These are phyloP conservation scores for Clarias batrachus DNA, from an alignment of 2,113 vertebrate species.

Conservation along the genomic window DNA sequence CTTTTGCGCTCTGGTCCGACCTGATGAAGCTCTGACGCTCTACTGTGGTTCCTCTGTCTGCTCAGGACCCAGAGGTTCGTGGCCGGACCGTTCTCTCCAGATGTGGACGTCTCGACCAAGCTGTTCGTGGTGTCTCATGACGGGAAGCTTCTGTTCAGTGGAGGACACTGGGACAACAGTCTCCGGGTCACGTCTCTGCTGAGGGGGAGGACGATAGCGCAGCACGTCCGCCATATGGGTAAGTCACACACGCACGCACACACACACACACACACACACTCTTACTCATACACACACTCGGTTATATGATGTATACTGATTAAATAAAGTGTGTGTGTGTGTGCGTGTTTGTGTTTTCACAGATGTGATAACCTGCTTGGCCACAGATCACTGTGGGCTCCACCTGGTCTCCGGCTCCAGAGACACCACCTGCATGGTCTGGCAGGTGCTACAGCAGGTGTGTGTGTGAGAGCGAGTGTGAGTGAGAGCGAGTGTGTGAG, in stretches of 20 bases:
- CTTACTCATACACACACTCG: not conserved
- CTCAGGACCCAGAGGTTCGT: constrained; percentile 85
- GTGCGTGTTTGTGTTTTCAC: constrained; percentile 33
- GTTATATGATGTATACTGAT: not conserved
- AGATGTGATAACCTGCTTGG: constrained; percentile 95
- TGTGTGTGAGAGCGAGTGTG: constrained; percentile 1
- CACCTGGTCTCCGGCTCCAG: constrained; percentile 95
- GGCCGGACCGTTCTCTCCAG: constrained; percentile 87
- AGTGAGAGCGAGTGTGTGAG: no score
- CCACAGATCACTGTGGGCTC: constrained; percentile 91
- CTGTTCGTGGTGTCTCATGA: constrained; percentile 93
- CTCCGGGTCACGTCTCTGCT: constrained; percentile 89
- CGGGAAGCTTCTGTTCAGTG: constrained; percentile 94
- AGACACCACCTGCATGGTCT: constrained; percentile 97
- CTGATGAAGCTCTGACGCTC: not conserved
- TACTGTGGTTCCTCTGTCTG: not conserved
- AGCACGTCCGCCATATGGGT: constrained; percentile 95
- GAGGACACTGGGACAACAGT: constrained; percentile 97
- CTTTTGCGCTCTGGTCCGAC: no score
- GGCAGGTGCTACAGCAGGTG: constrained; percentile 95
- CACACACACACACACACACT: not conserved
- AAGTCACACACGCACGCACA: constrained; percentile 38
- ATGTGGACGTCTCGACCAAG: constrained; percentile 80
- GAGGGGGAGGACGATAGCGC: constrained; percentile 86
- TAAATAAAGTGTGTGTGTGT: not conserved